Evolutionary conservation across 2,888 invertebrate species (phyloP), one percentile per base, ranked within the genome.

Genomic region (Conistra vaccinii): DNA sequence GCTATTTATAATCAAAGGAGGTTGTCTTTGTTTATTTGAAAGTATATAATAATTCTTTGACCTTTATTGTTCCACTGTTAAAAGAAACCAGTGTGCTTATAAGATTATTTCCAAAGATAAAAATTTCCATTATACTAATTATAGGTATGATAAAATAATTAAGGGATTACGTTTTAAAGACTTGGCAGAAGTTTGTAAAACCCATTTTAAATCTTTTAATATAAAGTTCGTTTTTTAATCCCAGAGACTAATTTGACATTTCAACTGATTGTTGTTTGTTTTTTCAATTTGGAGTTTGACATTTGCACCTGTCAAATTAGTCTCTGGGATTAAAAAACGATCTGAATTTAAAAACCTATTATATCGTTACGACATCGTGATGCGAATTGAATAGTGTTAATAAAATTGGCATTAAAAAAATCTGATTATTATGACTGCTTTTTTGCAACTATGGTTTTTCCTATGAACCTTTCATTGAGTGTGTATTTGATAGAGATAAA

Each of bases 111-210:
- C 12, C n/a, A 17, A 57, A 12, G 58, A 32, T n/a, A 55, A 66
- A 32, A 29, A 10, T 17, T 32, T 66, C 6, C n/a, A 32, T n/a
- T n/a, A 1, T 32, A 55, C 32, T 66, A 57, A n/a, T 55, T n/a
- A 20, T 12, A 66, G 20, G 66, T 60, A 65, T 35, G 35, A 77
- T 77, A 48, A 32, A 62, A 60, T 61, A 66, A 39, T 61, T 45
- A 9, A 42, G 42, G 51, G 61, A 71, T 84, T 79, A 65, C 12
- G 26, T 48, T 78, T 42, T 63, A 32, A 65, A 53, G 23, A 60
- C 42, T 53, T 57, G 32, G 39, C 5, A 20, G 20, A 65, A 32
- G 1, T 53, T 63, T 35, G 5, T 26, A 32, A 48, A 17, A 23
- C 23, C 20, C 10, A n/a, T 55, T 65, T 35, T 10, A 67, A 55